These are phyloP conservation scores for Dendrolimus houi DNA, from an alignment of 2,888 invertebrate genomes.

Conservation along the genomic window DNA sequence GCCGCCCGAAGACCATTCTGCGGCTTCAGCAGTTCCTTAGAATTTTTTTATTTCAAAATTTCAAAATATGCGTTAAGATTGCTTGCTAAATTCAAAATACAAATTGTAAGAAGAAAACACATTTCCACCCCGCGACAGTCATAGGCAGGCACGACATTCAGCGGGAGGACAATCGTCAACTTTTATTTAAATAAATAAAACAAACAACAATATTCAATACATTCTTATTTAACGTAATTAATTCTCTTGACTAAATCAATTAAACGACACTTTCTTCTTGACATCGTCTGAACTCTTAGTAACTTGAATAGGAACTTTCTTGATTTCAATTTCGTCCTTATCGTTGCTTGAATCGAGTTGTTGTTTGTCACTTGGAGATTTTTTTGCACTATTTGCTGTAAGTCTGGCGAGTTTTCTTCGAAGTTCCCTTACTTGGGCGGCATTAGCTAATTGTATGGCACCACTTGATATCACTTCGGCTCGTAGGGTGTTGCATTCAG, in stretches of 20 bases:
- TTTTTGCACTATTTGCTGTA: slow-evolving; percentile 15
- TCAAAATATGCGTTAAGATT: too few species aligned
- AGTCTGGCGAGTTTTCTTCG: slow-evolving; percentile 45
- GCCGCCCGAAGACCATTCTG: slow-evolving; percentile 3
- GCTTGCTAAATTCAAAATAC: too few species aligned
- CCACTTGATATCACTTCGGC: slow-evolving; percentile 51
- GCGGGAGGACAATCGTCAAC: too few species aligned
- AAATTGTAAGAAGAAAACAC: too few species aligned
- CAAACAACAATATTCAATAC: background rate
- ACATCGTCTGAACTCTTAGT: slow-evolving; percentile 39
- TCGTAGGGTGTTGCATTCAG: slow-evolving; percentile 50
- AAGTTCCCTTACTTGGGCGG: slow-evolving; percentile 50
- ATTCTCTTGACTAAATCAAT: slow-evolving; percentile 21
- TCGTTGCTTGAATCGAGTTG: slow-evolving; percentile 13
- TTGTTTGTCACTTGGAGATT: slow-evolving; percentile 10
- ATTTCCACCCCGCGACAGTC: too few species aligned
- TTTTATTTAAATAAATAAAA: background rate
- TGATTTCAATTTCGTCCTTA: slow-evolving; percentile 23
- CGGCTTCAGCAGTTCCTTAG: background rate
- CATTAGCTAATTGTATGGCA: slow-evolving; percentile 52
- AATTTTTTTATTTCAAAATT: too few species aligned
- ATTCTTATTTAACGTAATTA: background rate
- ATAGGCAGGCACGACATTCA: too few species aligned
- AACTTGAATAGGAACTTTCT: slow-evolving; percentile 17
- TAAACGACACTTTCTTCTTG: slow-evolving; percentile 62